These are phyloP conservation scores for Okamejei kenojei DNA, from an alignment of 2,797 vertebrate species.

Conservation along the genomic window DNA sequence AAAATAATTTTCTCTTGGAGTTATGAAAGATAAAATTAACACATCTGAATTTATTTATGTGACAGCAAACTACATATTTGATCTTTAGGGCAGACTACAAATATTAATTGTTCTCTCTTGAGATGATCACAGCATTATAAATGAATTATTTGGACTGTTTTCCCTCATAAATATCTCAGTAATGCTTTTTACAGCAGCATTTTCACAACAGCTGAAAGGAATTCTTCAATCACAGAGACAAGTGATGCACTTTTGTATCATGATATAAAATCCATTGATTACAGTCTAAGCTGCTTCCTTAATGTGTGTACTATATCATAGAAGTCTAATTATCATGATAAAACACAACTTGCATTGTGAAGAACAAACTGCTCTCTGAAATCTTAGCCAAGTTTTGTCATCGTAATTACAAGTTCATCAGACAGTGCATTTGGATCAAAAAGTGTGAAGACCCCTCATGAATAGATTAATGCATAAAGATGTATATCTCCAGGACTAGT, in stretches of 20 bases:
- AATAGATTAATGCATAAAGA: not conserved
- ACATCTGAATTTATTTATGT: not conserved
- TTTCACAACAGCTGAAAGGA: not conserved
- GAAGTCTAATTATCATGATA: conserved; percentile 27
- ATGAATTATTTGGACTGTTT: not conserved
- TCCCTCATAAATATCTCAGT: not conserved
- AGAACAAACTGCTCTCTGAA: conserved; percentile 14
- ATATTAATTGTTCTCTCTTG: not conserved
- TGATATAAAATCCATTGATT: conserved; percentile 17
- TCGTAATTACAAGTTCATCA: conserved; percentile 23
- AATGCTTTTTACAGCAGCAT: not conserved
- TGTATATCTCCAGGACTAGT: not conserved
- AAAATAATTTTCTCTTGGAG: not conserved
- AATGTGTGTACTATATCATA: conserved; percentile 1
- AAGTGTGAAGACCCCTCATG: not conserved
- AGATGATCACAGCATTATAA: not conserved
- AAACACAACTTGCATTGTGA: not conserved
- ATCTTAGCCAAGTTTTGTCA: not conserved
- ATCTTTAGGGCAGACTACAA: not conserved
- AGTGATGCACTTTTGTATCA: conserved; percentile 1
- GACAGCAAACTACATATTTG: not conserved
- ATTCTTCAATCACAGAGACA: not conserved
- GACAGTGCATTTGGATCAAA: not conserved
- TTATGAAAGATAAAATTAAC: not conserved
- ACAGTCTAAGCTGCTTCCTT: not conserved